Percentiles rank a stretch among this genome's conserved stretches.
Evolutionary conservation across 2,797 vertebrate species (phyloP).

Genomic region (Pogonophryne albipinna): DNA sequence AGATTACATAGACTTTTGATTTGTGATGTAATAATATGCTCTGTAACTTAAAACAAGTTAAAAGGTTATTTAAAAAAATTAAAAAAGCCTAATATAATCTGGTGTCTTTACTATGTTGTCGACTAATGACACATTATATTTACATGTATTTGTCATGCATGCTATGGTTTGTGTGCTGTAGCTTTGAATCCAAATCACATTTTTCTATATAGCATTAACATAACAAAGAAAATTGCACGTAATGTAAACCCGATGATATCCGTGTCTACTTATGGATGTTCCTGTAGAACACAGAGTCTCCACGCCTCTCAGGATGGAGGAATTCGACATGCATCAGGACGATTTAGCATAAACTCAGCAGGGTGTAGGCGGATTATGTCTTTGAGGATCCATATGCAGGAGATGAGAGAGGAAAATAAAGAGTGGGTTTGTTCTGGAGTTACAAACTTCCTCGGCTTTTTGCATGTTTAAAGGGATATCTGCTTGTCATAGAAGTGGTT

Average conservation of each 20-base stretch:
- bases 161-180: background rate
- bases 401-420: slow-evolving; percentile 29
- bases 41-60: no score
- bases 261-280: background rate
- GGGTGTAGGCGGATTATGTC: slow-evolving; percentile 53
- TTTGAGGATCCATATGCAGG: slow-evolving; percentile 49
- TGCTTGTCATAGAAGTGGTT: slow-evolving; percentile 6
- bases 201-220: background rate
- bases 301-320: slow-evolving; percentile 34
- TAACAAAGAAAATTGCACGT: background rate
- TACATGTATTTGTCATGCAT: background rate
- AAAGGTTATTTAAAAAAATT: no score
- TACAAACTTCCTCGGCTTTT: slow-evolving; percentile 31
- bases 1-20: background rate
- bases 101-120: background rate
- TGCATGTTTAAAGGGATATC: slow-evolving; percentile 10
- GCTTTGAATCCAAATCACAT: background rate
- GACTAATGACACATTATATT: background rate
- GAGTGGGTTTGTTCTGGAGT: slow-evolving; percentile 47
- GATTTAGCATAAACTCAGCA: slow-evolving; percentile 54
- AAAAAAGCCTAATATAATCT: background rate
- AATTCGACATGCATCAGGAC: slow-evolving; percentile 37
- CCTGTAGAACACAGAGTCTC: slow-evolving; percentile 17
- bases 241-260: background rate
- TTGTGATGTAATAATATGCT: background rate